Evolutionary conservation across 2,113 vertebrate species (phyloP), one percentile per base, ranked within the genome.

Genomic region (Eidolon helvum): DNA sequence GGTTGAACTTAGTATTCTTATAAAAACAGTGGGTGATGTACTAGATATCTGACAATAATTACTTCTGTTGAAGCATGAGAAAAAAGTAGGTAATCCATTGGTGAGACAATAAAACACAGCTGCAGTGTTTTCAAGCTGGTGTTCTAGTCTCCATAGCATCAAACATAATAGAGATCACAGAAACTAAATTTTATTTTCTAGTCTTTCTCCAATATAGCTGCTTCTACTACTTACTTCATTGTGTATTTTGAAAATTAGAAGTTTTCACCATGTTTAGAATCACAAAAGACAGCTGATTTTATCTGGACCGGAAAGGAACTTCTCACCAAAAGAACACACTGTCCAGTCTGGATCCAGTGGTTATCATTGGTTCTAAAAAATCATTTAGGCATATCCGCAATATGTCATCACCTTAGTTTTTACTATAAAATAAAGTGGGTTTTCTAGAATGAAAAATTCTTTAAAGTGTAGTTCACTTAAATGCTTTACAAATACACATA

Each of bases 1-100:
- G 30, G 19, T 71, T 0, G 8, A 77, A 24, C 53, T 78, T 90
- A 35, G 26, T 87, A 97, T 96, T 94, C 63, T 45, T 69, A 38
- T 35, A 68, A 87, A 96, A 91, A 38, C n/a, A 48, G 9, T 5
- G 5, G 24, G 5, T 87, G 59, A 69, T 45, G 22, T 82, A 14
- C 61, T 71, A 63, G 55, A 90, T 71, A 96, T 2, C 33, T 40
- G 63, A 79, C n/a, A 86, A 30, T 92, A 89, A 82, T 38, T 88
- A 24, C 26, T 48, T 94, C 80, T 72, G 90, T 78, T 93, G 53
- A 94, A 88, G 63, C 50, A 90, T 71, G 43, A 92, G 55, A 71
- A 55, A 19, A 80, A 71, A 57, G 38, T n/a, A 40, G 26, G 4
- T 55, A 95, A 68, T n/a, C 63, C 15, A 59, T 8, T 48, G 59